A percentile compares a stretch with the other conserved stretches of the same genome.
Evolutionary conservation across 2,113 vertebrate species (phyloP).

Genomic region (Amphilophus citrinellus): DNA sequence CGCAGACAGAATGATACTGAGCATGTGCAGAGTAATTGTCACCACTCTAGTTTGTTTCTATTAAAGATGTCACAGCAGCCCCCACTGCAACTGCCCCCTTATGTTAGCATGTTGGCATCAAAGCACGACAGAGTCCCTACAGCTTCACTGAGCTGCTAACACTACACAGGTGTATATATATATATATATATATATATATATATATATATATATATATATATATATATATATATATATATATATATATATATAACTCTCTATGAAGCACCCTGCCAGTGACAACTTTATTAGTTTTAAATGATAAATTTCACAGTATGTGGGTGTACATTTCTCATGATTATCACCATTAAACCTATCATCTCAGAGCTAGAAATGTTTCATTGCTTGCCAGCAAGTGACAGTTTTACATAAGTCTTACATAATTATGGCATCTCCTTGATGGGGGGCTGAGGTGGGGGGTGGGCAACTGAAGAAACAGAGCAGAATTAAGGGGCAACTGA

Average conservation of each 20-base stretch:
- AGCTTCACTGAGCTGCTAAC: background rate
- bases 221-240: too few relatives aligned
- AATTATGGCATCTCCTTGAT: conserved; percentile 56
- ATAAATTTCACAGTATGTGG: conserved; percentile 14
- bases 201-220: too few relatives aligned
- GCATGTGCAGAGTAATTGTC: conserved; percentile 11
- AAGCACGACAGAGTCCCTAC: background rate
- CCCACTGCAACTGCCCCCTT: background rate
- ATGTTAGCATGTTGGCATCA: background rate
- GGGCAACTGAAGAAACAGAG: conserved; percentile 76
- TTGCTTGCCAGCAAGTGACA: conserved; percentile 43
- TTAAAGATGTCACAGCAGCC: background rate
- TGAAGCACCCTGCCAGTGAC: background rate
- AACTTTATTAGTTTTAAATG: conserved; percentile 51
- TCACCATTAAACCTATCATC: conserved; percentile 18
- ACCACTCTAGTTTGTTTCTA: conserved; percentile 2
- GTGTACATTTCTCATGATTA: conserved; percentile 18
- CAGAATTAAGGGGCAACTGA: conserved; percentile 73
- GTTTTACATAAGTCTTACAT: conserved; percentile 65
- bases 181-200: too few relatives aligned
- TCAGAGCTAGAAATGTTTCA: conserved; percentile 27
- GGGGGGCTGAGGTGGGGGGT: conserved; percentile 24
- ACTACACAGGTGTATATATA: conserved; percentile 2
- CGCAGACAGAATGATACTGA: background rate
- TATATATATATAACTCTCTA: background rate